These are phyloP conservation scores for Boulengeromyrus knoepffleri DNA, from an alignment of 2,113 vertebrate genomes.

Conservation along the genomic window DNA sequence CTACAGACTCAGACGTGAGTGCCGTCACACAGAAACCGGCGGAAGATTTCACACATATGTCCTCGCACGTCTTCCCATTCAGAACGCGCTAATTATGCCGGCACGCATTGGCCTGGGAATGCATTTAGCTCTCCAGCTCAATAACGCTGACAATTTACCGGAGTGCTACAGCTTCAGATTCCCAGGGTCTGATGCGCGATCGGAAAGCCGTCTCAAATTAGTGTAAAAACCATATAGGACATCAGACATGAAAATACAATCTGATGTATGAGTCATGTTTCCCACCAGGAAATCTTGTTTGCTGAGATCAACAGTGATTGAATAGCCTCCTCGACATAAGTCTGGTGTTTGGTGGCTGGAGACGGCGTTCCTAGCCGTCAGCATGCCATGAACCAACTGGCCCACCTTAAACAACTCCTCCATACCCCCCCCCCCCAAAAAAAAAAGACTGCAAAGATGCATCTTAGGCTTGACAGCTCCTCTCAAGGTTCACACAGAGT, in stretches of 20 bases:
- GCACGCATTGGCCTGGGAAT: background rate
- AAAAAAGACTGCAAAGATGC: background rate
- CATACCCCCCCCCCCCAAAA: background rate
- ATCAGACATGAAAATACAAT: background rate
- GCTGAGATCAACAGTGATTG: background rate
- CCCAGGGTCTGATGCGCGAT: background rate
- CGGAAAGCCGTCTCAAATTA: background rate
- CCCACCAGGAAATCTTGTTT: background rate
- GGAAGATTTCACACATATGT: background rate
- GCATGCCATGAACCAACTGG: background rate
- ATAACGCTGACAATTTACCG: background rate
- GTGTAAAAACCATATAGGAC: background rate
- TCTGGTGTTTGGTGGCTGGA: background rate
- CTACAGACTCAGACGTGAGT: background rate
- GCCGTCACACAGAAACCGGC: background rate
- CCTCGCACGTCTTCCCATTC: background rate
- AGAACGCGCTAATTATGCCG: background rate
- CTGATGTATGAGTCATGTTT: constrained; percentile 1
- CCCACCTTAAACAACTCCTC: background rate
- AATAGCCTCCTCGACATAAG: background rate
- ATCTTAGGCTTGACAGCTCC: background rate
- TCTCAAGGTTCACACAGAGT: background rate
- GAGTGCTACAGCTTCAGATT: background rate
- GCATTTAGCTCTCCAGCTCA: background rate
- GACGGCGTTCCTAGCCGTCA: background rate